Evolutionary conservation across 2,888 invertebrate genomes (phyloP), one percentile per base, ranked within the genome.

Genomic region (Megastigmus dorsalis): DNA sequence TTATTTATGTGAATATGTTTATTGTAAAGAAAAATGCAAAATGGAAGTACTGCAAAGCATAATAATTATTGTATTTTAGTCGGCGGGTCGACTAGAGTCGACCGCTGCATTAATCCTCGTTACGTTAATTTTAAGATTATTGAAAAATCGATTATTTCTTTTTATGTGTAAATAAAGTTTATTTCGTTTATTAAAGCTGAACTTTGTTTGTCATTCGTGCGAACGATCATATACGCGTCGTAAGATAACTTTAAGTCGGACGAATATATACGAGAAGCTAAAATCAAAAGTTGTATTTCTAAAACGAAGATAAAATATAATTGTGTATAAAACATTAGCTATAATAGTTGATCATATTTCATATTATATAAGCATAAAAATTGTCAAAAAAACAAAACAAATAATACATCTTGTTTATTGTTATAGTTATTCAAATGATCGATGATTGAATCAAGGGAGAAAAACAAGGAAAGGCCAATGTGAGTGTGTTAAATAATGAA

Each of bases 101-200:
- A 9, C 10, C 18, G 28, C 45, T 62, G 50, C 71, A 55, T 69
- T 57, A 6, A 71, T 77, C 13, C n/a, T 67, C 70, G 70, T 63
- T 54, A 54, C 60, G 15, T 36, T 73, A 74, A 65, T 74, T 18
- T 59, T 60, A 63, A 71, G 59, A 33, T 71, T 54, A 33, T 28
- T 54, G 20, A 65, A n/a, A n/a, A 30, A 48, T 52, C 48, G 36
- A 65, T n/a, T 55, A 52, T 57, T 74, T 50, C 48, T 45, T 52
- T n/a, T 62, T 45, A 66, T 55, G 20, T 76, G 76, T 76, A 76
- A 76, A 76, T 76, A 76, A 76, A 76, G n/a, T 68, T 76, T 73
- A 54, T 54, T 72, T 59, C 66, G 63, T 59, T 66, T 66, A 65
- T 57, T 65, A 48, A 23, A 15, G 5, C 15, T 41, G 36, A n/a